These are phyloP conservation scores for Mamestra configurata DNA, from an alignment of 1,140 invertebrate genomes.

Conservation along the genomic window DNA sequence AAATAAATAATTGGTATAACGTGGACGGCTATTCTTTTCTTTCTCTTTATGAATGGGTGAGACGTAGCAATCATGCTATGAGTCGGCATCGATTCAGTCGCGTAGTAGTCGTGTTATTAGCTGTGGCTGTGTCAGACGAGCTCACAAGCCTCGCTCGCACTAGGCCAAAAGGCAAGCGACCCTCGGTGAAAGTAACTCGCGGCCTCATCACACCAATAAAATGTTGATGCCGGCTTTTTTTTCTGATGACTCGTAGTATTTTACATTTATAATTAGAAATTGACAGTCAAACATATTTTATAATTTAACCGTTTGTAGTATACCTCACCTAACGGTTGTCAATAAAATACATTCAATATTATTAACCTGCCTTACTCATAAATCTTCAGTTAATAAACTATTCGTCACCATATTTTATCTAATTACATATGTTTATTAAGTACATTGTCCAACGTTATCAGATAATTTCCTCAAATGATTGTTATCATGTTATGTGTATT, in stretches of 20 bases:
- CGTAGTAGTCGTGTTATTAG: constrained; percentile 57
- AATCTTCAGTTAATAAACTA: neutral
- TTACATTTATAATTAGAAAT: neutral
- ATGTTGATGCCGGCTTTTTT: constrained; percentile 67
- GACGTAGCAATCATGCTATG: constrained; percentile 46
- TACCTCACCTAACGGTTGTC: neutral
- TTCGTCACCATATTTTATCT: neutral
- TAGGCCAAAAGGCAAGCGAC: constrained; percentile 75
- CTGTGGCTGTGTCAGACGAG: constrained; percentile 60
- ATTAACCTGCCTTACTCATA: neutral
- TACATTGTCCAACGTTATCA: neutral
- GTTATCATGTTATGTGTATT: constrained; percentile 3
- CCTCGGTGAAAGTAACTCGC: constrained; percentile 82
- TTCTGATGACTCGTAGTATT: constrained; percentile 41
- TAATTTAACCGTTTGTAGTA: neutral
- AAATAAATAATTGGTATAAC: constrained; percentile 47
- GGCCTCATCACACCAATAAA: constrained; percentile 66
- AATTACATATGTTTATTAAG: neutral
- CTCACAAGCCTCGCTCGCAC: constrained; percentile 61
- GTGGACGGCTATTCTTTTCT: constrained; percentile 68
- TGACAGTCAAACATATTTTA: neutral
- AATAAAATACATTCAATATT: neutral
- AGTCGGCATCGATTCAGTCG: neutral
- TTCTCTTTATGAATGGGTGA: constrained; percentile 56
- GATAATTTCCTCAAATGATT: constrained; percentile 14